Conservation (phyloP, 2,113 vertebrate species). For the Salminus brasiliensis region DNA sequence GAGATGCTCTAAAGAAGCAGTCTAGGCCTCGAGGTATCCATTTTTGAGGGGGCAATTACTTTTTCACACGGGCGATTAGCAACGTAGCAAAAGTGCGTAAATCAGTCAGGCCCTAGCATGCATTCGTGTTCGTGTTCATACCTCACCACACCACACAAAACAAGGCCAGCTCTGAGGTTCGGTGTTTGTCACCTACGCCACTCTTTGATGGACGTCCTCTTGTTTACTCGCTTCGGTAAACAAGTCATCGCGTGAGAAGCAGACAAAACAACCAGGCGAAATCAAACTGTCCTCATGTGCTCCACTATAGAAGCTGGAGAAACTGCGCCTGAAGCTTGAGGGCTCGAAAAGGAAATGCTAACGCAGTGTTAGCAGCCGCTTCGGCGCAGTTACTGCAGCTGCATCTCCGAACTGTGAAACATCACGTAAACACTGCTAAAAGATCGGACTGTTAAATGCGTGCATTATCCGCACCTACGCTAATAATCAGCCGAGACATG, state of each 20-base stretch:
- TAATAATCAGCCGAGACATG: too few relatives aligned
- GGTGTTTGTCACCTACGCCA: not conserved
- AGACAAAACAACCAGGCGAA: slow-evolving; percentile 15
- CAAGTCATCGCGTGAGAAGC: slow-evolving; percentile 32
- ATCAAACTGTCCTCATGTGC: not conserved
- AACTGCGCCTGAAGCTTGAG: not conserved
- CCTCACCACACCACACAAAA: not conserved
- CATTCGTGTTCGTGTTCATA: slow-evolving; percentile 6
- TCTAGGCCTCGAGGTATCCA: too few relatives aligned
- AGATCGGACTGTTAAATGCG: not conserved
- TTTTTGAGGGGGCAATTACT: too few relatives aligned
- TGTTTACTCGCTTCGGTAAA: slow-evolving; percentile 45
- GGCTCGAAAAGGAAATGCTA: not conserved
- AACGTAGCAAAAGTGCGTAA: too few relatives aligned
- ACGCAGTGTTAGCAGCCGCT: not conserved
- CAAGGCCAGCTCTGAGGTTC: not conserved
- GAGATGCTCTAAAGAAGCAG: too few relatives aligned
- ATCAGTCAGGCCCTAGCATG: not conserved
- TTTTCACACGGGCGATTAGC: too few relatives aligned
- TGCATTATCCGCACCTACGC: too few relatives aligned
- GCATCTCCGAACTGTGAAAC: not conserved
- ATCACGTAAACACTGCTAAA: slow-evolving; percentile 10
- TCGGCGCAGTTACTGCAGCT: slow-evolving; percentile 23
- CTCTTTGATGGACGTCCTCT: not conserved
- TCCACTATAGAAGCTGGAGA: slow-evolving; percentile 20